Percentiles rank a stretch among this genome's conserved stretches.
These are phyloP conservation scores for Orchesella flavescens DNA, from an alignment of 2,888 invertebrate species.

Conservation along the genomic window DNA sequence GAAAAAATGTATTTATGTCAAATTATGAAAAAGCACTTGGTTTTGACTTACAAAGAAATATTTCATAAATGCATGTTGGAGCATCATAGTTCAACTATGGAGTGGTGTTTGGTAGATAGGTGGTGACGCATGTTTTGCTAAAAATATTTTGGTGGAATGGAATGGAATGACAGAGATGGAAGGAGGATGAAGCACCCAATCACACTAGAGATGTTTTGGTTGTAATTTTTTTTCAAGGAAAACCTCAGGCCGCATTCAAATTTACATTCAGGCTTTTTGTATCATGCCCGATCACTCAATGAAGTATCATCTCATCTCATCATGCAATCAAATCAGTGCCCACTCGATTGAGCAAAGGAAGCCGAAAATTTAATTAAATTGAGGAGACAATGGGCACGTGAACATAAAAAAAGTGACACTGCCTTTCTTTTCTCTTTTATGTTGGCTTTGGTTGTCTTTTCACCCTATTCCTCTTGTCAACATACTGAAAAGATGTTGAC, in stretches of 20 bases:
- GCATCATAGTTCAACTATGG: not conserved
- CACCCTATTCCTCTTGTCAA: too few species aligned
- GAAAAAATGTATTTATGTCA: too few species aligned
- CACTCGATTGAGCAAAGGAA: constrained; percentile 31
- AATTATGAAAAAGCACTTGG: too few species aligned
- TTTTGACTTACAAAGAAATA: too few species aligned
- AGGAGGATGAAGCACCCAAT: not conserved
- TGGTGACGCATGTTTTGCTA: not conserved
- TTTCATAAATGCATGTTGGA: too few species aligned
- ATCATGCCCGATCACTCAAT: constrained; percentile 8
- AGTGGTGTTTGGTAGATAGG: not conserved
- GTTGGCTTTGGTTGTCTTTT: not conserved
- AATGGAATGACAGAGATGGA: not conserved
- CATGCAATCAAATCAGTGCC: not conserved
- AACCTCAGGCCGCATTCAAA: too few species aligned
- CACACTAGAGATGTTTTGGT: too few species aligned
- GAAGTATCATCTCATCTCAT: not conserved
- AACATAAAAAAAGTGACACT: constrained; percentile 50
- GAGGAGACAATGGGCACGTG: constrained; percentile 42
- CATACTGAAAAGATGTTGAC: too few species aligned
- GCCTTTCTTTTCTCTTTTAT: not conserved
- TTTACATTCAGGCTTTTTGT: not conserved
- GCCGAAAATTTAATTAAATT: constrained; percentile 55
- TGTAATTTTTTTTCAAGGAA: too few species aligned
- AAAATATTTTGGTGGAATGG: not conserved